Conservation (phyloP, 64 coral and sea anemone genomes). For the Pocillopora verrucosa region DNA sequence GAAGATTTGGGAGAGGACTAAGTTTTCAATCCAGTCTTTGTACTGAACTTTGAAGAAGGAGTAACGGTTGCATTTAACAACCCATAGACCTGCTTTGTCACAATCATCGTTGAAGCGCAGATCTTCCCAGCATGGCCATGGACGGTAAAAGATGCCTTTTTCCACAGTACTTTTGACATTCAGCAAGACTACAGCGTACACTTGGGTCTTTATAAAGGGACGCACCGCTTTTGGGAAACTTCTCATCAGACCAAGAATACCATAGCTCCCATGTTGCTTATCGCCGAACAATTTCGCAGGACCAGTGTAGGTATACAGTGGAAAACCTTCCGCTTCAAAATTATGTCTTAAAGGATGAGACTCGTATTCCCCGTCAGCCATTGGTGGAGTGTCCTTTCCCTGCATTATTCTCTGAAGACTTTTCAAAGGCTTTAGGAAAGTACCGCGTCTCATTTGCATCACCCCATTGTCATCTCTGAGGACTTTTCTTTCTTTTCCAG, state of each 20-base stretch:
- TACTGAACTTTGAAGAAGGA: slow-evolving; percentile 10
- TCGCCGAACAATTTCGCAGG: slow-evolving; percentile 23
- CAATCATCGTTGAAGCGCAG: slow-evolving; percentile 45
- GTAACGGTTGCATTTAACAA: slow-evolving; percentile 41
- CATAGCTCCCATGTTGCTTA: slow-evolving; percentile 32
- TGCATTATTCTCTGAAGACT: slow-evolving; percentile 14
- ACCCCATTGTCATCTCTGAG: slow-evolving; percentile 7
- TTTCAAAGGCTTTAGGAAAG: slow-evolving; percentile 6
- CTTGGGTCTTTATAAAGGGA: slow-evolving; percentile 23
- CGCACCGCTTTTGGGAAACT: slow-evolving; percentile 8
- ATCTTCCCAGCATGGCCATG: slow-evolving; percentile 53
- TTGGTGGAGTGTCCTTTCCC: neutral
- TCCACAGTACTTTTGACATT: slow-evolving; percentile 13
- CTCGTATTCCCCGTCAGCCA: neutral
- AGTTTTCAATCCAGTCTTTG: slow-evolving; percentile 31
- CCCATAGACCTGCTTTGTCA: slow-evolving; percentile 44
- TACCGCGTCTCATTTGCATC: slow-evolving; percentile 9
- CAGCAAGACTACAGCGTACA: neutral
- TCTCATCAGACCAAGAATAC: slow-evolving; percentile 38
- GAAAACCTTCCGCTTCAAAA: neutral
- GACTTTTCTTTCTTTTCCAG: neutral
- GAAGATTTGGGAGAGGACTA: neutral
- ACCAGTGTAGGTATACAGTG: slow-evolving; percentile 52
- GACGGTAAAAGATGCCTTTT: slow-evolving; percentile 18
- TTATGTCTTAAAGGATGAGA: neutral